Conservation (phyloP, 1,140 invertebrate species). For the Sitobion miscanthi region DNA sequence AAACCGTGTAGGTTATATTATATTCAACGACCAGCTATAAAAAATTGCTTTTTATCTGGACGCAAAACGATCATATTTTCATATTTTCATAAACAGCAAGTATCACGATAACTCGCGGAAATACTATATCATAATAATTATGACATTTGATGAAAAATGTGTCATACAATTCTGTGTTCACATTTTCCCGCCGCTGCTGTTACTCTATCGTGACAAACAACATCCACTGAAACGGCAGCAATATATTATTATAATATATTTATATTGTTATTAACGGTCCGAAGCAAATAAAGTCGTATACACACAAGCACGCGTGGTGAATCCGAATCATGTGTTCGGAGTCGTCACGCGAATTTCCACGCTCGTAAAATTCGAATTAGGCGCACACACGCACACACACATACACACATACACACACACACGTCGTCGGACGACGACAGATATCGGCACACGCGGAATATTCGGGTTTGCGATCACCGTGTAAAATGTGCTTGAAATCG, state of each 20-base stretch:
- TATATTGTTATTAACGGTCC: background rate
- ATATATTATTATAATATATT: background rate
- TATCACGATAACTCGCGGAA: background rate
- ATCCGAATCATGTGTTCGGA: slow-evolving; percentile 41
- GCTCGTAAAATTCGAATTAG: slow-evolving; percentile 47
- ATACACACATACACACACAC: background rate
- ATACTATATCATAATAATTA: background rate
- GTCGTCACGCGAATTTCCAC: slow-evolving; percentile 44
- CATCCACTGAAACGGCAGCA: background rate
- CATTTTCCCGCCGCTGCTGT: background rate
- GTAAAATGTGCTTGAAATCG: slow-evolving; percentile 51
- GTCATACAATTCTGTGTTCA: background rate
- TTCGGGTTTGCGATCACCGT: background rate
- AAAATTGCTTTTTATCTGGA: background rate
- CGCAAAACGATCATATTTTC: background rate
- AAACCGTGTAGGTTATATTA: no score
- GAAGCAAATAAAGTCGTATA: background rate
- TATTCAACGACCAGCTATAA: background rate
- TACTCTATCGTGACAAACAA: background rate
- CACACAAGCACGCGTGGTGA: slow-evolving; percentile 39
- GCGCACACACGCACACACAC: background rate
- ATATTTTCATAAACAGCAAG: background rate
- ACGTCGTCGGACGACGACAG: background rate
- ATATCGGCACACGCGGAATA: background rate
- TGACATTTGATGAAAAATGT: background rate